phyloP scores from a whole-genome alignment of 2,113 vertebrate genomes.

The Monopterus albus region DNA sequence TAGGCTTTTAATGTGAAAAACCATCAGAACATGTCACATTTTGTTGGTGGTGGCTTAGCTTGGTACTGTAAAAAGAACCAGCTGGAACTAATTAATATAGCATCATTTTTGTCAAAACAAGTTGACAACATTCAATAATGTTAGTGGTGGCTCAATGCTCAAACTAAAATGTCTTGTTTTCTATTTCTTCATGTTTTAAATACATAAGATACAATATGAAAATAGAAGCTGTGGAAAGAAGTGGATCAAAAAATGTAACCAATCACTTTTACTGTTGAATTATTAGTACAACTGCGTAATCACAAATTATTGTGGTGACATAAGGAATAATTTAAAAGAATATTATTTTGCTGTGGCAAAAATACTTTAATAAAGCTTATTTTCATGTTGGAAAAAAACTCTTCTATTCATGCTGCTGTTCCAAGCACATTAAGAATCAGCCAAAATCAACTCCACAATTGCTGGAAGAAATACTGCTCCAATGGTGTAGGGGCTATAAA shows the following conservation, averaged over 20 bases:
- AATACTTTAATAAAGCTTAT: neutral
- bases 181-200: neutral
- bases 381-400: conserved; percentile 1
- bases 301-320: neutral
- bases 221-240: neutral
- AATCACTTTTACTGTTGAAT: neutral
- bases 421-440: conserved; percentile 6
- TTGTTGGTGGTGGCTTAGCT: too few relatives aligned
- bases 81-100: too few relatives aligned
- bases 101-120: too few relatives aligned
- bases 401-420: conserved; percentile 8
- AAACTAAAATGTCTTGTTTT: neutral
- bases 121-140: too few relatives aligned
- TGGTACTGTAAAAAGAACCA: too few relatives aligned
- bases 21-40: too few relatives aligned
- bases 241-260: neutral
- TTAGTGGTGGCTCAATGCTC: neutral
- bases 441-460: conserved; percentile 33
- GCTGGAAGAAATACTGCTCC: conserved; percentile 50
- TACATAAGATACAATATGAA: neutral
- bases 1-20: too few relatives aligned
- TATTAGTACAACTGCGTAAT: neutral
- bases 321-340: neutral
- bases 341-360: neutral
- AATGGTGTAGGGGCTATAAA: conserved; percentile 64